Evolutionary conservation across 2,113 vertebrate species (phyloP), one percentile per base, ranked within the genome.

Genomic region (Ramphastos sulfuratus): DNA sequence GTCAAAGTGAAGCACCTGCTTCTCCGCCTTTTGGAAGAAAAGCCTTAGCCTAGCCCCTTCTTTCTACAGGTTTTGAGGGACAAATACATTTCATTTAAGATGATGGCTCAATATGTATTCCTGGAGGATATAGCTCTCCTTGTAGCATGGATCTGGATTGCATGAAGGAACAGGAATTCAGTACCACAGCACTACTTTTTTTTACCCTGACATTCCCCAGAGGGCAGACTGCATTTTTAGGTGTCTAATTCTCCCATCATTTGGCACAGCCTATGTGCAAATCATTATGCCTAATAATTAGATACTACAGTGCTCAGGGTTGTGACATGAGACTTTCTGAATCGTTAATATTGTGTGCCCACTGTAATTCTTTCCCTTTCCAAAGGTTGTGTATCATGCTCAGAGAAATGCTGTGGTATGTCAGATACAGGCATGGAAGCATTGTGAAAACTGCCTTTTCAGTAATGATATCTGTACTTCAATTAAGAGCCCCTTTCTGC

Each of bases 201-300:
- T 31, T 95, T 81, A 86, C 33, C 44, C 5, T 84, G 85, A 95
- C 95, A 85, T 94, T 92, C 61, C 31, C 65, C 83, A 39, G 65
- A 94, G 85, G 92, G 58, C 80, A 93, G 50, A 72, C 80, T 96
- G 76, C 95, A 50, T 92, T 94, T 96, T 95, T 90, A 94, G 88
- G 92, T 78, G 80, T 81, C 85, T 96, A 93, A 93, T 93, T 94
- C 92, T 88, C 73, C 35, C 2, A 2, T 96, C 80, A 75, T 93
- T 93, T 95, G 92, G 85, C 92, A 93, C 73, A 95, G 90, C 25
- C 80, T 88, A 71, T 83, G 83, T 75, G 70, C 85, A 90, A 90
- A 90, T 83, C 4, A 9, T 93, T 96, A 78, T 84, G 90, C 88
- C 83, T 94, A 69, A 81, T 93, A 91, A 94, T 95, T 94, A 95